Base-by-base conservation (phyloP, 2,113 vertebrate species). In the Nannobrachium achirus region DNA sequence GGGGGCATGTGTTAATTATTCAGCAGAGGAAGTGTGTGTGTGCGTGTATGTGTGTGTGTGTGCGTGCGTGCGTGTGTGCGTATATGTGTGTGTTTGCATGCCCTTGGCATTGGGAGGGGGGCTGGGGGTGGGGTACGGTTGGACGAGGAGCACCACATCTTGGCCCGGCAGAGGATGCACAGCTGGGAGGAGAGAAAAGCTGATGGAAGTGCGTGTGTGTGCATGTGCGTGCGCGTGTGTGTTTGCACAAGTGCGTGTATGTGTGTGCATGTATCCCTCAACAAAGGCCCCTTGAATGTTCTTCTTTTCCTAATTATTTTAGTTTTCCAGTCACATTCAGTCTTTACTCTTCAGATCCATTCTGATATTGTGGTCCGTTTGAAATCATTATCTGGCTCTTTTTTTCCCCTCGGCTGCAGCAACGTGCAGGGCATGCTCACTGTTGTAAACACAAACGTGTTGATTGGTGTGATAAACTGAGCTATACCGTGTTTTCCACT, bases 1-100 rank as follows among this genome's bases (percentile, higher is more conserved):
- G 57, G 61, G 25, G 25, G 25, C 11, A 14, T 11, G 46, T 61
- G 70, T 75, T 71, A 80, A 80, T 80, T 80, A 80, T 83, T 55
- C 63, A 80, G 11, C n/a, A 44, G 55, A 48, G 73, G 49, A 71
- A 79, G 69, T 73, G 39, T 60, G 53, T 45, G 51, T 75, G 59
- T 53, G 56, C 16, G 14, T 14, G 41, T 40, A 50, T 59, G 48
- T 72, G 63, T 63, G 55, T 67, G 64, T 56, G 38, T 66, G 66
- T 66, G 61, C 63, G 14, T 62, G 18, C 67, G 49, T 56, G 59
- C 46, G 51, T 63, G 50, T 62, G 38, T 56, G 48, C 2, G 44
- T 14, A 7, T 46, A 2, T 46, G 44, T 46, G 14, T 33, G 25
- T 33, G 25, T 33, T 33, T 33, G 25, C 25, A 10, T 25, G 67